Conservation (phyloP, 2,113 vertebrate species). For the Hippopotamus amphibius region DNA sequence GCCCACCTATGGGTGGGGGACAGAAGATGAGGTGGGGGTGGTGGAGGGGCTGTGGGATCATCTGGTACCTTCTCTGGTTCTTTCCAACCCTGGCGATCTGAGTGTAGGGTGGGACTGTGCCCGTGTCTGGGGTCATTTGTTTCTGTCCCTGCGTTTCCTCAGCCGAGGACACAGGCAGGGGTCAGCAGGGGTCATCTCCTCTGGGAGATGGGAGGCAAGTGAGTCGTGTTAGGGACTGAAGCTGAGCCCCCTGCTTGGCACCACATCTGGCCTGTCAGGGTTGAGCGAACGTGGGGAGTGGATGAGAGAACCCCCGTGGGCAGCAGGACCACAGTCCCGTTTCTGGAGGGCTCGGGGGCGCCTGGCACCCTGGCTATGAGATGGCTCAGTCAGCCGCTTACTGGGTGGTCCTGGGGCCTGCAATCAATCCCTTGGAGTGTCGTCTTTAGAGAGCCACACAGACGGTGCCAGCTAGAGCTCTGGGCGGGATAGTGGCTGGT, state of each 20-base stretch:
- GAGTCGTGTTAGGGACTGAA: fast-evolving
- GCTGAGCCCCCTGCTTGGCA: neutral
- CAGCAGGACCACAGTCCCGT: neutral
- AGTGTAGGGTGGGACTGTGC: fast-evolving
- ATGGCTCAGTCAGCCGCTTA: fast-evolving
- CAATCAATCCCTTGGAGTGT: neutral
- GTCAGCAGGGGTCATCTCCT: neutral
- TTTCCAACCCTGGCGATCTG: neutral
- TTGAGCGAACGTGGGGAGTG: neutral
- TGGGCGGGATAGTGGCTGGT: fast-evolving
- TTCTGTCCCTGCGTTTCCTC: too few species aligned
- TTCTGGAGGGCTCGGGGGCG: neutral
- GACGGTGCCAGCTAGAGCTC: neutral
- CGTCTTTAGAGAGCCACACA: neutral
- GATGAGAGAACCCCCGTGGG: fast-evolving
- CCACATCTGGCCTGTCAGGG: neutral
- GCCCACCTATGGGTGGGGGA: fast-evolving
- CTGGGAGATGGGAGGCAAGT: neutral
- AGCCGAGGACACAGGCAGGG: fast-evolving
- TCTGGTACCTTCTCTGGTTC: fast-evolving
- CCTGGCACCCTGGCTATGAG: neutral
- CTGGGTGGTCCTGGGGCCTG: neutral
- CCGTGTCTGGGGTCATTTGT: too few species aligned
- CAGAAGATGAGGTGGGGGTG: neutral
- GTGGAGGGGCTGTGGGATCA: neutral